These are phyloP conservation scores for Alosa alosa DNA, from an alignment of 2,113 vertebrate genomes.

Conservation along the genomic window DNA sequence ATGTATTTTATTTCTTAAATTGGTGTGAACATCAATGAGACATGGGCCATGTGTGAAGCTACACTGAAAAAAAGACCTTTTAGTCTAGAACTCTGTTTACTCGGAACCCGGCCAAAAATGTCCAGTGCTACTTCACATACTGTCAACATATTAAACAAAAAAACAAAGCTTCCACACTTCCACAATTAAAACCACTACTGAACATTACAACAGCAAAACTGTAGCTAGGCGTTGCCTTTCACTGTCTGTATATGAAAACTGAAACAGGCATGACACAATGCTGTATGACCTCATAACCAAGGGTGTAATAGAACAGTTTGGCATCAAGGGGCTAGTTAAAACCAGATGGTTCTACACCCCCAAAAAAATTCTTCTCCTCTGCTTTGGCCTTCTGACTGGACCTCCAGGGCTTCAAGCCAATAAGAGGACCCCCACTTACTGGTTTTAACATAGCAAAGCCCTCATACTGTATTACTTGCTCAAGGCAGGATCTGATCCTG, in stretches of 20 bases:
- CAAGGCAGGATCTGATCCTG: neutral
- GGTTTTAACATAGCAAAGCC: neutral
- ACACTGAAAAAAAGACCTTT: too few species aligned
- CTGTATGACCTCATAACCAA: slow-evolving; percentile 56
- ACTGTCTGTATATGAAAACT: neutral
- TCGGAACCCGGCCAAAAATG: neutral
- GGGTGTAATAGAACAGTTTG: slow-evolving; percentile 47
- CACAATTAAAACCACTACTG: neutral
- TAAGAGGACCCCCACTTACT: neutral
- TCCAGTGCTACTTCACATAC: neutral
- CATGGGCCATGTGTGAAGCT: neutral
- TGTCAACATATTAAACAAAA: neutral
- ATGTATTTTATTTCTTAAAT: neutral
- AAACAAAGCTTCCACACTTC: neutral
- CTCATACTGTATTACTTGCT: neutral
- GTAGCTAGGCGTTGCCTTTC: neutral
- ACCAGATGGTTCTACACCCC: slow-evolving; percentile 61
- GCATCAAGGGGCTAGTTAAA: slow-evolving; percentile 55
- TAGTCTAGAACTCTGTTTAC: too few species aligned
- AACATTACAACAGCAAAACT: neutral
- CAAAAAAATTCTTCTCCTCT: neutral
- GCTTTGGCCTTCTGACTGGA: neutral
- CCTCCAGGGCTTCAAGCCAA: slow-evolving; percentile 11
- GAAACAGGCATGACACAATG: slow-evolving; percentile 32
- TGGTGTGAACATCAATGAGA: neutral